Percentiles rank a stretch among this genome's conserved stretches.
Evolutionary conservation across 1,140 invertebrate species (phyloP).

Genomic region (Drosophila teissieri): DNA sequence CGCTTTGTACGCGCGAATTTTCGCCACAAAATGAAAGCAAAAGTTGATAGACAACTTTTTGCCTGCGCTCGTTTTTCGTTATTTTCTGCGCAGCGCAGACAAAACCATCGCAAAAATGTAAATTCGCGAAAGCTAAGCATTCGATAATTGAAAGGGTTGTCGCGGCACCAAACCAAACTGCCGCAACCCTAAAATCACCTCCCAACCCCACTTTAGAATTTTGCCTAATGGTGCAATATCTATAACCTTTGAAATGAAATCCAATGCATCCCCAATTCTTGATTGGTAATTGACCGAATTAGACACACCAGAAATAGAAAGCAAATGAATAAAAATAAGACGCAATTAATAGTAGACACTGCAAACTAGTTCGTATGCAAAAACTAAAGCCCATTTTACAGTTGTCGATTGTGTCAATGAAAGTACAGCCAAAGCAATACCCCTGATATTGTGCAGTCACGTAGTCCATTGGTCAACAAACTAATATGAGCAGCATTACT

Average conservation of each 20-base stretch:
- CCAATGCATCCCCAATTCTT: background rate
- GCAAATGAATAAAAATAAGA: slow-evolving; percentile 60
- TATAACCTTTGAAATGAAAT: background rate
- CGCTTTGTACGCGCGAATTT: slow-evolving; percentile 64
- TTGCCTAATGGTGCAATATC: background rate
- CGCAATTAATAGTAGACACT: slow-evolving; percentile 70
- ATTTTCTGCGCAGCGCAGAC: slow-evolving; percentile 50
- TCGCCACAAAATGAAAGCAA: slow-evolving; percentile 82
- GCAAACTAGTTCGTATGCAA: slow-evolving; percentile 24
- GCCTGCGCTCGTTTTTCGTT: slow-evolving; percentile 46
- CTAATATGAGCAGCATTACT: slow-evolving; percentile 38
- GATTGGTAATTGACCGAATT: background rate
- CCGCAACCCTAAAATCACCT: slow-evolving; percentile 2
- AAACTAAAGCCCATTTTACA: slow-evolving; percentile 24
- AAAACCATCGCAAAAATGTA: slow-evolving; percentile 16
- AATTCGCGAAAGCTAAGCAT: slow-evolving; percentile 38
- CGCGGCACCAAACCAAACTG: slow-evolving; percentile 9
- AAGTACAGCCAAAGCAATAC: slow-evolving; percentile 25
- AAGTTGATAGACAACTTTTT: slow-evolving; percentile 81
- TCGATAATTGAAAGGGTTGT: slow-evolving; percentile 60
- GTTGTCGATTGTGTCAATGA: slow-evolving; percentile 8
- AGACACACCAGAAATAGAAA: slow-evolving; percentile 4
- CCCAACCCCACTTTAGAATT: slow-evolving; percentile 10
- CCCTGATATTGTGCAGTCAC: slow-evolving; percentile 52
- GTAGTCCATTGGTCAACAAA: slow-evolving; percentile 46